These are phyloP conservation scores for Panulirus ornatus DNA, from an alignment of 1,140 invertebrate genomes.

Conservation along the genomic window DNA sequence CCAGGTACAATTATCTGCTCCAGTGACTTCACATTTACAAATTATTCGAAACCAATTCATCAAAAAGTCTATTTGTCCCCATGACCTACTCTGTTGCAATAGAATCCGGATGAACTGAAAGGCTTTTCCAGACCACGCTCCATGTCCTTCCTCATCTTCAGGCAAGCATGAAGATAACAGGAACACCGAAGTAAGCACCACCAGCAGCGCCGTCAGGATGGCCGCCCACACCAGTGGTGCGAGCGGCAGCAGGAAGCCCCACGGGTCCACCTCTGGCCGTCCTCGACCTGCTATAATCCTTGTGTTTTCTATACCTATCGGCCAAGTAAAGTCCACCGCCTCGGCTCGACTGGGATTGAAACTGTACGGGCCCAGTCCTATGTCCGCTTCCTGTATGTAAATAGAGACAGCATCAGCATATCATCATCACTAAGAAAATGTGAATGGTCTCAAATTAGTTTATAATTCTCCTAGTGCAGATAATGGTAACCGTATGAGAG, in stretches of 20 bases:
- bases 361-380: neutral
- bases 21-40: too few species aligned
- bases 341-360: neutral
- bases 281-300: neutral
- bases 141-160: neutral
- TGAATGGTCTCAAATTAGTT: too few species aligned
- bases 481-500: too few species aligned
- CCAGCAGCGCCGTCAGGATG: neutral
- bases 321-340: conserved; percentile 15
- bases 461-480: too few species aligned
- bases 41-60: too few species aligned
- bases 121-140: neutral
- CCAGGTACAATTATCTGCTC: too few species aligned
- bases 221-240: neutral
- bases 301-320: neutral
- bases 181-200: neutral
- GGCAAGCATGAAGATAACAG: neutral
- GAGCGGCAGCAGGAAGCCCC: too few species aligned
- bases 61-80: too few species aligned
- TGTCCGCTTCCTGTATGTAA: conserved; percentile 31
- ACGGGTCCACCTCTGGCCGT: neutral
- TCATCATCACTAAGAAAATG: too few species aligned
- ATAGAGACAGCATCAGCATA: too few species aligned
- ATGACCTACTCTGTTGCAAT: neutral
- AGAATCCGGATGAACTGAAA: neutral